Evolutionary conservation across 2,888 invertebrate genomes (phyloP), one percentile per base, ranked within the genome.

Genomic region (Sipha maydis): DNA sequence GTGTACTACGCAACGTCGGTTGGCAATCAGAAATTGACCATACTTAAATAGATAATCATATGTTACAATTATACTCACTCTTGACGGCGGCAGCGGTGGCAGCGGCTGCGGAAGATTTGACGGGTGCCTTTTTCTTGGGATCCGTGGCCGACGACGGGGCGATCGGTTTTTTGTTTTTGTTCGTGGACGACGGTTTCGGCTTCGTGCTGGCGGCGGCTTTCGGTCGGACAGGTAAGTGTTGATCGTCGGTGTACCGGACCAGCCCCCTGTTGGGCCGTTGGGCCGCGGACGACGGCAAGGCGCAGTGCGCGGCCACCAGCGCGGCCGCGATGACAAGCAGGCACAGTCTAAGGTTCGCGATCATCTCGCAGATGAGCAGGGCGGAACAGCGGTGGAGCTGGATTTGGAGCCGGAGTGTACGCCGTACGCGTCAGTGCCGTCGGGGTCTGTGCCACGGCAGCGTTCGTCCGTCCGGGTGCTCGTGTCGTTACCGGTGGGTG

Each of bases 171-270:
- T 88, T 88, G 17, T 61, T 48, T n/a, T 88, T 88, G 61, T 56
- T 75, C 25, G 80, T 75, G 31, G 80, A 67, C 67, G 73, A 31
- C n/a, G 56, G 28, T 21, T 88, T 88, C 25, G 80, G 7, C 75
- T 88, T 61, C 21, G 61, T 82, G 61, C 19, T 25, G 41, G 31
- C 48, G 5, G 17, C 75, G 25, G 11, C 80, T 19, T 25, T 83
- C 31, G 75, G 79, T n/a, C 79, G 54, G 71, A 38, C 9, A 1
- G 82, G 88, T 4, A 76, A 11, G 67, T 82, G 88, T 17, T 88
- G 88, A 56, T 88, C 17, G 75, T 82, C 82, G 31, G 88, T 8
- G 80, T 73, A 88, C 41, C 88, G 28, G 82, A 88, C 88, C 80
- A 48, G 4, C 3, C 88, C 88, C 21, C 88, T 61, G 82, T 80